Evolutionary conservation across 2,113 vertebrate species (phyloP).

Genomic region (Cyprinodon variegatus): DNA sequence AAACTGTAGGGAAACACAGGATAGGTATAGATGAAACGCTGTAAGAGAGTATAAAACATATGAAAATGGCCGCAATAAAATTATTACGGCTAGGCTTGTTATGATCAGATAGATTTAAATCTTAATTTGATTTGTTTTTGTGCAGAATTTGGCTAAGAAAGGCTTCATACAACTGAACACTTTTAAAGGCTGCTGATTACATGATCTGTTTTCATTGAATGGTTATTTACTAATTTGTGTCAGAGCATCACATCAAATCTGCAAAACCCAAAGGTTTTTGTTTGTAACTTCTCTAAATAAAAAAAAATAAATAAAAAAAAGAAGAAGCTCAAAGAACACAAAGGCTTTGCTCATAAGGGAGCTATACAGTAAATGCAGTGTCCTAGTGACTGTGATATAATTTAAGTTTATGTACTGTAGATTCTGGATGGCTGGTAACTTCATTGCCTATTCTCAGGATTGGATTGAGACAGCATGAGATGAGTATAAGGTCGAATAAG

Average conservation of each 20-base stretch:
- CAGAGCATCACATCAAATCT: background rate
- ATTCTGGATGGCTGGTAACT: conserved; percentile 13
- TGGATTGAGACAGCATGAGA: conserved; percentile 39
- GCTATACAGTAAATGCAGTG: background rate
- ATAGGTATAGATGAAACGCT: background rate
- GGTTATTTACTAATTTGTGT: background rate
- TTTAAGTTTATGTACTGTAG: background rate
- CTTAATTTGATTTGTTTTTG: background rate
- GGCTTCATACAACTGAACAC: background rate
- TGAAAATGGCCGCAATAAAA: background rate
- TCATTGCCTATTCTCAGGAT: conserved; percentile 28
- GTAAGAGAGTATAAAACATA: background rate
- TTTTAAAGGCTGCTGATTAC: background rate
- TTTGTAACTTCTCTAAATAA: background rate
- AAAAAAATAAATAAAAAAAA: no score
- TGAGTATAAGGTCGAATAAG: conserved; percentile 25
- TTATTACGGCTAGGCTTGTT: background rate
- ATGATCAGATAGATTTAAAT: background rate
- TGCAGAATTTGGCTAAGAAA: no score
- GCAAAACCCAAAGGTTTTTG: background rate
- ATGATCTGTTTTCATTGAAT: background rate
- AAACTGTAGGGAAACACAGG: no score
- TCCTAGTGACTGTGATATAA: conserved; percentile 1
- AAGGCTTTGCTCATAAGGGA: background rate
- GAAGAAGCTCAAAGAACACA: background rate